phyloP scores from a whole-genome alignment of 2,113 vertebrate species.

The Periophthalmodon schlosseri region DNA sequence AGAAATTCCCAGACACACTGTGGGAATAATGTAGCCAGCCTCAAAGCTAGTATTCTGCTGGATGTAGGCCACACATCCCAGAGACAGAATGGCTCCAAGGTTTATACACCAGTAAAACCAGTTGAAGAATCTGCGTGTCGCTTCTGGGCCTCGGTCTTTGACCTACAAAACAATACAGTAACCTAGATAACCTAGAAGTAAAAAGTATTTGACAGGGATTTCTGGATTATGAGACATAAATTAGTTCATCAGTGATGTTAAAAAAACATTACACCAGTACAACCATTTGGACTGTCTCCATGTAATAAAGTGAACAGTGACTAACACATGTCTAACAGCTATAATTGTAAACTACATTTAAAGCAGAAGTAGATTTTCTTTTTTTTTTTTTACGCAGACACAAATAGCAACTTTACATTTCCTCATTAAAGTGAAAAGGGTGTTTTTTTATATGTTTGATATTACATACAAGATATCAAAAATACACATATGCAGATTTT shows the following conservation, averaged over 20 bases:
- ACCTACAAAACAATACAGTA: conserved; percentile 75
- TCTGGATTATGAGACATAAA: background rate
- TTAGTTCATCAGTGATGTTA: background rate
- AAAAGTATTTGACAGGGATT: no score
- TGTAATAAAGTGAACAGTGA: background rate
- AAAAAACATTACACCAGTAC: background rate
- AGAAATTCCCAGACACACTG: conserved; percentile 86
- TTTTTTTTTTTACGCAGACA: background rate
- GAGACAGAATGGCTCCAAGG: conserved; percentile 90
- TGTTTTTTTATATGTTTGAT: background rate
- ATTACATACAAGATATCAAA: background rate
- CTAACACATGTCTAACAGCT: background rate
- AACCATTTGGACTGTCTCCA: background rate
- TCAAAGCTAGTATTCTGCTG: conserved; percentile 91
- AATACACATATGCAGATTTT: no score
- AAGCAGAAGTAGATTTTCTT: background rate
- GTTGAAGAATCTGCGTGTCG: conserved; percentile 94
- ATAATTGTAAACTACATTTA: background rate
- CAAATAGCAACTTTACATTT: background rate
- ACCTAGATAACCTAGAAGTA: no score
- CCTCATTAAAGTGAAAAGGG: background rate
- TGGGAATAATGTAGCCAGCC: conserved; percentile 85
- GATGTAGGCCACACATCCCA: conserved; percentile 91
- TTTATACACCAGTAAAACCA: conserved; percentile 99
- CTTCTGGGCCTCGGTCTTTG: conserved; percentile 93